These are phyloP conservation scores for Toxonevra muliebris DNA, from an alignment of 2,888 invertebrate species.

Conservation along the genomic window DNA sequence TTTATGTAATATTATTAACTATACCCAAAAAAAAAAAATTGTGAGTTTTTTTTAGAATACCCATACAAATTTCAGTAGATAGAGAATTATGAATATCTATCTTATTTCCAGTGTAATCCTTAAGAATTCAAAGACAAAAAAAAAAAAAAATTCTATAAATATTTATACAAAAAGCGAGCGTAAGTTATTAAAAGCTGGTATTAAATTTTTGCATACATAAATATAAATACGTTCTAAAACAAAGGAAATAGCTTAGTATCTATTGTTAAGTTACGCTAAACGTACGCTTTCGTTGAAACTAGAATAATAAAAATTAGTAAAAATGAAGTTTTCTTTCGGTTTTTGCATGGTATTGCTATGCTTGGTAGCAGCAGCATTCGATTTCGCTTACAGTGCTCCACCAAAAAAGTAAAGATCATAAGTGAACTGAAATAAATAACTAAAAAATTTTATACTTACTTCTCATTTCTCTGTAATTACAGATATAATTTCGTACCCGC, in stretches of 20 bases:
- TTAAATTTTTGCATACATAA: slow-evolving; percentile 8
- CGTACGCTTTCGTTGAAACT: neutral
- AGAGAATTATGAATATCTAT: no score
- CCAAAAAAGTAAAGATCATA: slow-evolving; percentile 14
- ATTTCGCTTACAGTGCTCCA: neutral
- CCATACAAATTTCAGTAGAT: no score
- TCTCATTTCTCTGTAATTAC: neutral
- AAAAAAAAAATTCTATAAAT: no score
- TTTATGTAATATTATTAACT: no score
- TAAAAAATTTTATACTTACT: neutral
- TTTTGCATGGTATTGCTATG: neutral
- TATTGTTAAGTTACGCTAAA: neutral
- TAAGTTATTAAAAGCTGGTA: neutral
- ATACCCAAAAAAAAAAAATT: no score
- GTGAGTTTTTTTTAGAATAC: no score
- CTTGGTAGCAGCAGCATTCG: neutral
- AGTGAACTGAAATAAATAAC: neutral
- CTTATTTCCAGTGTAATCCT: no score
- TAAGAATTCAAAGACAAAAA: no score
- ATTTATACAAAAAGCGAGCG: no score
- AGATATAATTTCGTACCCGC: slow-evolving; percentile 47
- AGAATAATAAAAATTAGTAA: neutral
- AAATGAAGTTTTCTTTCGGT: slow-evolving; percentile 10
- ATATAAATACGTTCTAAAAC: slow-evolving; percentile 5
- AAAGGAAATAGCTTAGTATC: neutral